Conservation (phyloP, 1,140 invertebrate species). For the silkworm (Bombyx mori) region ASM3026992v2 NC_085125.1:6364501-6365000, state of each 20-base stretch:
- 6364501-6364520: no score
- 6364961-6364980: no score
- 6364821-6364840: not conserved
- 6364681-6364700: slow-evolving; percentile 90
- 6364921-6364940: no score
- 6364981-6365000: no score
- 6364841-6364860: not conserved
- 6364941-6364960: no score
- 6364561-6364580: no score
- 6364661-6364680: slow-evolving; percentile 90
- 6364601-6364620: slow-evolving; percentile 78
- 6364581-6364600: no score
- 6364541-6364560: no score
- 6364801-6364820: not conserved
- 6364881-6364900: no score
- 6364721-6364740: slow-evolving; percentile 79
- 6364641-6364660: slow-evolving; percentile 89
- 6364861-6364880: no score
- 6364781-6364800: slow-evolving; percentile 87
- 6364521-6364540: no score
- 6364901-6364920: no score
- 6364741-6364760: slow-evolving; percentile 90
- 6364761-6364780: slow-evolving; percentile 89
- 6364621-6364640: slow-evolving; percentile 88
- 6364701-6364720: slow-evolving; percentile 86